Percentiles rank a stretch among this genome's conserved stretches.
Evolutionary conservation across 2,797 vertebrate genomes (phyloP).

Genomic region (Chelon labrosus): DNA sequence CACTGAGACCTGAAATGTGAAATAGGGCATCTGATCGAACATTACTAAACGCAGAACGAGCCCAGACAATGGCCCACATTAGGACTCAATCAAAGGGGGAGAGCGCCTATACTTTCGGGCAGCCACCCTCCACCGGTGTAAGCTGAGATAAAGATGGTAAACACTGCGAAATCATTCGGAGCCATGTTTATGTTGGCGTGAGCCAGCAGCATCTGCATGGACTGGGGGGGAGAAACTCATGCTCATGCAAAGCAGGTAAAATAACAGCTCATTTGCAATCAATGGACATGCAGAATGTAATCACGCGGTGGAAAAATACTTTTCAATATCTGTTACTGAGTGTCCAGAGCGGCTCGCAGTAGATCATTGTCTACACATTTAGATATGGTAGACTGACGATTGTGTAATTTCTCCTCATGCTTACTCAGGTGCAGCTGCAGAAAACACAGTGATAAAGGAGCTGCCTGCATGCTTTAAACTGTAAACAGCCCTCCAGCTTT

Average conservation of each 20-base stretch:
- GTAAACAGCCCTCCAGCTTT: neutral
- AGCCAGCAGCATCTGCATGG: constrained; percentile 23
- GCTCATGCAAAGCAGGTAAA: constrained; percentile 41
- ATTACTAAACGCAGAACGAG: constrained; percentile 5
- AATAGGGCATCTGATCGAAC: constrained; percentile 34
- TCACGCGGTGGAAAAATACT: constrained; percentile 34
- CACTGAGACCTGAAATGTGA: constrained; percentile 28
- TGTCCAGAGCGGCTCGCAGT: constrained; percentile 15
- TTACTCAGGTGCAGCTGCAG: neutral
- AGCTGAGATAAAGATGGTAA: constrained; percentile 51
- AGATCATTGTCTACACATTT: constrained; percentile 15
- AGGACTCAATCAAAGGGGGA: constrained; percentile 36
- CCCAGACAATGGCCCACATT: constrained; percentile 31
- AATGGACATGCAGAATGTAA: constrained; percentile 22
- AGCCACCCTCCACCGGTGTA: constrained; percentile 25
- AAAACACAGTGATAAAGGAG: neutral
- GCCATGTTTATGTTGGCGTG: constrained; percentile 52
- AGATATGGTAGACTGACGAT: neutral
- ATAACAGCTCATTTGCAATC: constrained; percentile 64
- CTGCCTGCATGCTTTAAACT: neutral
- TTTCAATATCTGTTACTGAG: constrained; percentile 24
- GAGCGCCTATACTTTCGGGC: neutral
- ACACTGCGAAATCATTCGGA: constrained; percentile 40
- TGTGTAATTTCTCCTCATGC: constrained; percentile 1
- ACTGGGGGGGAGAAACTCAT: constrained; percentile 40